Evolutionary conservation across 2,113 vertebrate species (phyloP).

Genomic region (Labeo catla): DNA sequence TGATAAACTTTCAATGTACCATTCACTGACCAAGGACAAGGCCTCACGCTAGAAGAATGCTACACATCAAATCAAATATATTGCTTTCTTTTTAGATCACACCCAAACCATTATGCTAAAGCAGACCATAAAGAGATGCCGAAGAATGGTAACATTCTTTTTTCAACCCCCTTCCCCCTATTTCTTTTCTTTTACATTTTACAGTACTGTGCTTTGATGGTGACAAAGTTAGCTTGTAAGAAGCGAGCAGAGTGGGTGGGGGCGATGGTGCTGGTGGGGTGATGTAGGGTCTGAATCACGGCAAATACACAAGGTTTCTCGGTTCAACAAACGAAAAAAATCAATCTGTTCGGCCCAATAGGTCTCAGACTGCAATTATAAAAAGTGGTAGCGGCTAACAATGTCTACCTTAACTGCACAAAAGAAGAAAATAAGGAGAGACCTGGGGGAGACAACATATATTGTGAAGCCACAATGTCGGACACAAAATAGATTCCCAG

Average conservation of each 20-base stretch:
- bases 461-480: slow-evolving; percentile 18
- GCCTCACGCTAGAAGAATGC: slow-evolving; percentile 12
- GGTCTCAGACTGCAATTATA: slow-evolving; percentile 70
- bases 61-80: slow-evolving; percentile 42
- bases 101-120: slow-evolving; percentile 62
- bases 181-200: slow-evolving; percentile 69
- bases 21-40: slow-evolving; percentile 58
- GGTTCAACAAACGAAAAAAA: slow-evolving; percentile 48
- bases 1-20: slow-evolving; percentile 37
- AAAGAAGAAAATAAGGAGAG: slow-evolving; percentile 31
- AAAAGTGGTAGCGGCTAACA: slow-evolving; percentile 61
- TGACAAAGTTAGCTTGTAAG: slow-evolving; percentile 69
- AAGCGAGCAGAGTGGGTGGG: slow-evolving; percentile 27
- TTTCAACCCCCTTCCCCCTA: slow-evolving; percentile 53
- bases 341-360: slow-evolving; percentile 69
- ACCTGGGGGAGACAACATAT: slow-evolving; percentile 38
- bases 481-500: slow-evolving; percentile 25
- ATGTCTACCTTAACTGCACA: slow-evolving; percentile 52
- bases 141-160: slow-evolving; percentile 68
- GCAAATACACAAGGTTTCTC: slow-evolving; percentile 57
- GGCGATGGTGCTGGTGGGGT: slow-evolving; percentile 49
- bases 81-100: slow-evolving; percentile 66
- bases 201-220: slow-evolving; percentile 71
- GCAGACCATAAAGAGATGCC: slow-evolving; percentile 68
- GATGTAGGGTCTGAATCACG: slow-evolving; percentile 65